Base-by-base conservation (phyloP, 64 coral and sea anemone species). In the Anthopleura sola region DNA sequence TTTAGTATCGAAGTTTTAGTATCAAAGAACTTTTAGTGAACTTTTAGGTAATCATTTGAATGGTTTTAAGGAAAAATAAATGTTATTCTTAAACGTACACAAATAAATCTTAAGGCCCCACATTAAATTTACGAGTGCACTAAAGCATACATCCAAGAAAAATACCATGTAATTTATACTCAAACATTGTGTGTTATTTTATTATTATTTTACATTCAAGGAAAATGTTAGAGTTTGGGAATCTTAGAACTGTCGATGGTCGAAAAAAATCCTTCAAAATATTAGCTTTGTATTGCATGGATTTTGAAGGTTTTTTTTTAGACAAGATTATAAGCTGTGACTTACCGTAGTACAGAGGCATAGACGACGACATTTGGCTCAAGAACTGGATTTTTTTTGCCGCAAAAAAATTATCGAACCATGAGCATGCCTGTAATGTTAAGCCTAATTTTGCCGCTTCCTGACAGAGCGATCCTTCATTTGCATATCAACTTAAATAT, bases 271-370 rank as follows among this genome's bases (percentile, higher is more conserved):
- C n/a, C 28, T 0, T 3, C 23, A 71, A 53, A 17, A 36, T 71
- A 33, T 71, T 33, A 34, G 28, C 23, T 24, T 15, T 31, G 5
- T 31, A 7, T 16, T 71, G n/a, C 12, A 0, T 16, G 2, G 6
- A 15, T 71, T 68, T 68, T 14, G 26, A 34, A 28, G n/a, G n/a
- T 68, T 68, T 28, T 71, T 71, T 71, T n/a, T 13, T 1, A 32
- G 31, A 71, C 11, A 11, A 34, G 34, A 71, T 34, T 71, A 26
- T n/a, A n/a, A 62, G 58, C 23, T 10, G 19, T 3, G 16, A 14
- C 76, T 79, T 46, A 79, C 76, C 76, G 76, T 79, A 79, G 19
- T 79, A 79, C 76, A 79, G 47, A 38, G 76, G 76, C 36, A 79
- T 47, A 17, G 76, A 79, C 37, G 76, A 79, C 21, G 76, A 79